A percentile compares a stretch with the other conserved stretches of the same genome.
Evolutionary conservation across 2,888 invertebrate species (phyloP).

Genomic region (Ochropacha duplaris): DNA sequence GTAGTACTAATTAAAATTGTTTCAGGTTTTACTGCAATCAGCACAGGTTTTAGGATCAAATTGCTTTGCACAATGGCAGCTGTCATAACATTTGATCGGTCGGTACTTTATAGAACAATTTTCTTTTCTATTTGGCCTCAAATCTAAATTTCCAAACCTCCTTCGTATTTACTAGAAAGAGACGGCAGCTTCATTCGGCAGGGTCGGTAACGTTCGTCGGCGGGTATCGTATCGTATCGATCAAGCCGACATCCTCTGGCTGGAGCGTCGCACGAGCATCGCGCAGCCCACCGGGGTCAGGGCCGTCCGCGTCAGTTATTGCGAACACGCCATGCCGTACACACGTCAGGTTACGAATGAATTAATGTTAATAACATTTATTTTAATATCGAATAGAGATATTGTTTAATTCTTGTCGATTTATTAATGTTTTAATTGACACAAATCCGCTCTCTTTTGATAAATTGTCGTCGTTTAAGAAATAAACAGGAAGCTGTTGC

Average conservation of each 20-base stretch:
- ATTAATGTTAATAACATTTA: too few relatives aligned
- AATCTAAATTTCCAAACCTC: background rate
- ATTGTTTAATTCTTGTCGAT: background rate
- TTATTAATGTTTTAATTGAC: background rate
- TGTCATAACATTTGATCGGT: background rate
- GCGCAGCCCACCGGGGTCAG: conserved; percentile 9
- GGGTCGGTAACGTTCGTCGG: background rate
- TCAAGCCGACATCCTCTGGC: conserved; percentile 1
- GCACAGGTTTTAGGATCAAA: conserved; percentile 3
- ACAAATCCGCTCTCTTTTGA: background rate
- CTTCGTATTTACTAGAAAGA: background rate
- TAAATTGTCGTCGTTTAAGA: background rate
- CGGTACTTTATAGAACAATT: background rate
- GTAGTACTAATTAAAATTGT: conserved; percentile 15
- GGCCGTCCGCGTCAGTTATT: conserved; percentile 9
- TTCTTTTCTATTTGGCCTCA: background rate
- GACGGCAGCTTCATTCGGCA: background rate
- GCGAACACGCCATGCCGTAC: conserved; percentile 4
- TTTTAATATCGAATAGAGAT: background rate
- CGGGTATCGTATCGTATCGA: conserved; percentile 1
- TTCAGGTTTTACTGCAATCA: conserved; percentile 7
- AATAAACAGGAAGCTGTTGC: background rate
- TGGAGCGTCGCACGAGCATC: background rate
- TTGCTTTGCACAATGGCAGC: background rate
- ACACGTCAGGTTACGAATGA: background rate